These are phyloP conservation scores for Campylomormyrus numenius DNA, from an alignment of 2,113 vertebrate species.

Conservation along the genomic window DNA sequence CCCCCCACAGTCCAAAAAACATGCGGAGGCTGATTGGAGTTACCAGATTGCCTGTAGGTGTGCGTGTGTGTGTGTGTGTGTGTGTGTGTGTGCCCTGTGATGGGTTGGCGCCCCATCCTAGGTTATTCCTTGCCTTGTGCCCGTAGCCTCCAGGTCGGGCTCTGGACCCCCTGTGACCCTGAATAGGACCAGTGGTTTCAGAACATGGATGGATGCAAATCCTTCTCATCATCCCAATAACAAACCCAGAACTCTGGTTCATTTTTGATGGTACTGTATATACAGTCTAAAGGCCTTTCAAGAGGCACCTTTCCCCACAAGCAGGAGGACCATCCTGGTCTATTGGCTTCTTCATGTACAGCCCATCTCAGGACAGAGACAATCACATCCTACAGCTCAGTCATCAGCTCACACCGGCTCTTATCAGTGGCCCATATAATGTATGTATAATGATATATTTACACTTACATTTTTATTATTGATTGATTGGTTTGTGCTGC, in stretches of 20 bases:
- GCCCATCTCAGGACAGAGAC: background rate
- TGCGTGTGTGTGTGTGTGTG: no score
- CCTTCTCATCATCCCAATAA: background rate
- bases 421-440: background rate
- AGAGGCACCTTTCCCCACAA: background rate
- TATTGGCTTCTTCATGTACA: background rate
- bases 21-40: no score
- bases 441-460: background rate
- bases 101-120: background rate
- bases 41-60: no score
- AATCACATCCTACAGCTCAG: background rate
- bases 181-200: no score
- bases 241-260: background rate
- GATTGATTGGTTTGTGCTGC: background rate
- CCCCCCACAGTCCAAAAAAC: no score
- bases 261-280: background rate
- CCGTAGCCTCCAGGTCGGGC: no score
- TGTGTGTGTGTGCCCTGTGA: background rate
- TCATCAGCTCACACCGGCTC: background rate
- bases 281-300: background rate
- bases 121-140: background rate
- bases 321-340: background rate
- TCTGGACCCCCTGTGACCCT: no score
- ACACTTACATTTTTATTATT: background rate
- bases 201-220: background rate